A percentile compares a stretch with the other conserved stretches of the same genome.
These are phyloP conservation scores for Acanthosepion lycidas DNA, from an alignment of 2,888 invertebrate species.

Conservation along the genomic window DNA sequence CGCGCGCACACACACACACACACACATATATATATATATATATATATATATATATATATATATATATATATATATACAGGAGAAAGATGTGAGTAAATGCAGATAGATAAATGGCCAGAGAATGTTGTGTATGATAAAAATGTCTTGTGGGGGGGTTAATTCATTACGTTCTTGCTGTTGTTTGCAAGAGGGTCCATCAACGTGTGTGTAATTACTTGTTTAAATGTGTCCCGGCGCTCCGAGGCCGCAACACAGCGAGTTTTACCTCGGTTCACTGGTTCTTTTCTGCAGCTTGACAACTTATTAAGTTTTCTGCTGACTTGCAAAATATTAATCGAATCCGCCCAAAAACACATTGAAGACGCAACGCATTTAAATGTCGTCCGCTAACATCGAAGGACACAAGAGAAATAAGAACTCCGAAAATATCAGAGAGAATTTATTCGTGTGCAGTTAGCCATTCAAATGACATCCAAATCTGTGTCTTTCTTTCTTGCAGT, in stretches of 20 bases:
- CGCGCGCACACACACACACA: neutral
- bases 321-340: neutral
- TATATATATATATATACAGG: neutral
- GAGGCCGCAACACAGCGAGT: too few species aligned
- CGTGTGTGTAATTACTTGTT: neutral
- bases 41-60: neutral
- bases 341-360: neutral
- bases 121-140: neutral
- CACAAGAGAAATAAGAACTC: neutral
- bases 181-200: neutral
- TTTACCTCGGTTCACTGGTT: neutral
- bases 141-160: neutral
- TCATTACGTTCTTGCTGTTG: neutral
- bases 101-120: neutral
- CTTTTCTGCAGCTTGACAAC: constrained; percentile 11
- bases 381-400: neutral
- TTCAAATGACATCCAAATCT: neutral
- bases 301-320: constrained; percentile 33
- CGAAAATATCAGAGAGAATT: neutral
- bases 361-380: neutral
- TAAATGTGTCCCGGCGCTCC: neutral
- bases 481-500: neutral
- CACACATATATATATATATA: neutral
- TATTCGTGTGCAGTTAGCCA: neutral
- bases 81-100: neutral